Conservation (phyloP, 1,140 invertebrate genomes). For the Whitmania pigra region DNA sequence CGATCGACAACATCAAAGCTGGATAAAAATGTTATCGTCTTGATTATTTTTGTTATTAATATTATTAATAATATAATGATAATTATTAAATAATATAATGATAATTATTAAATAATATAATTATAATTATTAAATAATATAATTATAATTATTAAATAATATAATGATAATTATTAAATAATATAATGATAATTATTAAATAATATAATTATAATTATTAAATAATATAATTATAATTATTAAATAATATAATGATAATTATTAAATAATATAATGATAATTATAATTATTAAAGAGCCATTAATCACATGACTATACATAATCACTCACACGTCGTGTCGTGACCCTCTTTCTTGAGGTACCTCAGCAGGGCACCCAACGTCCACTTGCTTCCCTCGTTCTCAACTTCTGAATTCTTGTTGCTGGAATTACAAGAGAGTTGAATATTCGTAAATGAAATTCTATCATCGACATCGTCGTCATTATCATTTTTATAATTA, state of each 20-base stretch:
- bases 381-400: conserved; percentile 69
- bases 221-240: too few species aligned
- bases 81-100: too few species aligned
- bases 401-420: conserved; percentile 44
- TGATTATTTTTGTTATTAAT: neutral
- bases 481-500: neutral
- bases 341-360: conserved; percentile 62
- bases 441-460: neutral
- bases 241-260: too few species aligned
- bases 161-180: too few species aligned
- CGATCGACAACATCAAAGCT: conserved; percentile 71
- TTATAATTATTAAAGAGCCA: neutral
- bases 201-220: too few species aligned
- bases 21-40: conserved; percentile 26
- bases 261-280: too few species aligned
- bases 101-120: too few species aligned
- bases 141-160: too few species aligned
- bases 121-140: too few species aligned
- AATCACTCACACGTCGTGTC: conserved; percentile 53
- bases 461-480: too few species aligned
- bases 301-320: too few species aligned
- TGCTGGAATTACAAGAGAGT: conserved; percentile 28
- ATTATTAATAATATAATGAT: neutral
- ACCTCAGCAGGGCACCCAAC: conserved; percentile 70
- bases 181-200: too few species aligned